Percentiles rank a stretch among this genome's conserved stretches.
These are phyloP conservation scores for Pelobates cultripes DNA, from an alignment of 2,797 vertebrate genomes.

Conservation along the genomic window DNA sequence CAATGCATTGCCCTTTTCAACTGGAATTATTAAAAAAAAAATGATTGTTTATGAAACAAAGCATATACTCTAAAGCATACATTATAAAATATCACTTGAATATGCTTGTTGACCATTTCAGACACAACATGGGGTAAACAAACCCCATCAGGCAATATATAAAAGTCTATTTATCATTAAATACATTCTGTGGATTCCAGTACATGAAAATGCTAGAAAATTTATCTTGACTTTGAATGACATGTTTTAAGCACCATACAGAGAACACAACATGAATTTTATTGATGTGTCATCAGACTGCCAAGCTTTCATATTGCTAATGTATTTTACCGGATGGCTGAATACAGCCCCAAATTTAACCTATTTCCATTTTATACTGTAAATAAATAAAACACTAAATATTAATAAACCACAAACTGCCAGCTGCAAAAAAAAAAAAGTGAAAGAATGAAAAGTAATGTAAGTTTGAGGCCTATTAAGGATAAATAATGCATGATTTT, in stretches of 20 bases:
- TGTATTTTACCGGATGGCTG: not conserved
- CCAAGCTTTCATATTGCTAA: not conserved
- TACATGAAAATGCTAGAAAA: not conserved
- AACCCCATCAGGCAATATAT: too few species aligned
- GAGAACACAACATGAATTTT: not conserved
- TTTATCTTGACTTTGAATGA: not conserved
- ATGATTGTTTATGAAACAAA: too few species aligned
- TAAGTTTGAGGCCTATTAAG: slow-evolving; percentile 14
- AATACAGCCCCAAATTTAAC: not conserved
- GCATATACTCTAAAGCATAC: too few species aligned
- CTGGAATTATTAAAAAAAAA: too few species aligned
- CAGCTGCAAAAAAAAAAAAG: not conserved
- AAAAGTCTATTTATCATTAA: too few species aligned
- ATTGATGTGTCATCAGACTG: not conserved
- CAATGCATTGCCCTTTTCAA: too few species aligned
- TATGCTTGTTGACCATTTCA: too few species aligned
- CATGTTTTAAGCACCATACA: not conserved
- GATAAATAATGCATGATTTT: slow-evolving; percentile 34
- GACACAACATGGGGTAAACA: too few species aligned
- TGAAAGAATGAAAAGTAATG: slow-evolving; percentile 34
- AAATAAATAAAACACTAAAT: slow-evolving; percentile 18
- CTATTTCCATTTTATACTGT: slow-evolving; percentile 8
- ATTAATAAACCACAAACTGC: slow-evolving; percentile 30
- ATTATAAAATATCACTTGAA: too few species aligned
- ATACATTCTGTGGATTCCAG: not conserved